phyloP scores from a whole-genome alignment of 2,888 invertebrate genomes.

The Lasioglossum zephyrum region DNA sequence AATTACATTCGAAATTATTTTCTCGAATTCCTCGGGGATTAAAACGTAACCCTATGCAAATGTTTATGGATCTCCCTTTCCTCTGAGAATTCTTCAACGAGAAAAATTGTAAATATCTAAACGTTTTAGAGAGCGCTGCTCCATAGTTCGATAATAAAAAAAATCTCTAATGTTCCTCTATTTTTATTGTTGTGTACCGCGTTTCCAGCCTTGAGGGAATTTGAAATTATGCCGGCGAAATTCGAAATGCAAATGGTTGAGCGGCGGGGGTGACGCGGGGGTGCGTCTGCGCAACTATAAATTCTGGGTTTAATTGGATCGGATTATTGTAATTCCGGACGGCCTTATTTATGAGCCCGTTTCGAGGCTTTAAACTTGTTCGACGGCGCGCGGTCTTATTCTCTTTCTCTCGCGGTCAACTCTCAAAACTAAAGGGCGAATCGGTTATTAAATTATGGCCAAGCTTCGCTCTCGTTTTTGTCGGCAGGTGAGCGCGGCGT shows the following conservation, averaged over 20 bases:
- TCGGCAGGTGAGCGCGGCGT: slow-evolving; percentile 71
- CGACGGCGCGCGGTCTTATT: slow-evolving; percentile 54
- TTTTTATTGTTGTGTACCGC: neutral
- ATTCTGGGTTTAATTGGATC: slow-evolving; percentile 82
- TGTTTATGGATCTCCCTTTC: neutral
- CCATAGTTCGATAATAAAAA: neutral
- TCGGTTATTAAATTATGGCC: slow-evolving; percentile 80
- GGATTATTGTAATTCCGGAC: slow-evolving; percentile 81
- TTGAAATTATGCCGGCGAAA: slow-evolving; percentile 81
- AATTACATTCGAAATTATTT: too few species aligned
- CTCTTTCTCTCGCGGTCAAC: slow-evolving; percentile 44
- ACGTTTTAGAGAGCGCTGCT: neutral
- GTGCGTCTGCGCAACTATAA: slow-evolving; percentile 76
- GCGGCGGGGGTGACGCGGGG: slow-evolving; percentile 23
- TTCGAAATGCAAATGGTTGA: slow-evolving; percentile 79
- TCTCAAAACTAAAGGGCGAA: slow-evolving; percentile 72
- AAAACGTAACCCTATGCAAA: neutral
- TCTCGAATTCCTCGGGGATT: too few species aligned
- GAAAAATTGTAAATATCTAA: neutral
- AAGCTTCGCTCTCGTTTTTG: slow-evolving; percentile 69
- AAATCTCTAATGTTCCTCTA: neutral
- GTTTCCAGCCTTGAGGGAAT: slow-evolving; percentile 73
- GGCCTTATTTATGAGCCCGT: slow-evolving; percentile 79
- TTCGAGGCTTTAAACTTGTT: slow-evolving; percentile 67
- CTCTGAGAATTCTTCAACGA: neutral